These are phyloP conservation scores for Coregonus sp. DNA, from an alignment of 2,797 vertebrate species.

Conservation along the genomic window DNA sequence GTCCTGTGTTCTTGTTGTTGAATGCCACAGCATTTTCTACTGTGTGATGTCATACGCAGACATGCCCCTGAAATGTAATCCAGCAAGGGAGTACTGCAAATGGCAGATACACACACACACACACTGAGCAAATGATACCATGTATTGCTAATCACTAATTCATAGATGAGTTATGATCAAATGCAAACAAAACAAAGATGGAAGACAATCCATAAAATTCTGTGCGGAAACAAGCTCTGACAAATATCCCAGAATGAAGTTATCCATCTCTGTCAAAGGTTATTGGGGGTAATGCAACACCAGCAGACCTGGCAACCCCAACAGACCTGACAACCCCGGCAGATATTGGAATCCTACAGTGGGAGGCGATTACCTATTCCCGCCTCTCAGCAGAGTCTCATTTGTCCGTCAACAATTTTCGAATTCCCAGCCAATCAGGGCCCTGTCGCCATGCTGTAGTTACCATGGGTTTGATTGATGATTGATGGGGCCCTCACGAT, in stretches of 20 bases:
- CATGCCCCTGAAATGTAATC: slow-evolving; percentile 20
- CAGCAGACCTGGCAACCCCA: background rate
- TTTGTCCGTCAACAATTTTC: slow-evolving; percentile 14
- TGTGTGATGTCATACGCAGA: slow-evolving; percentile 27
- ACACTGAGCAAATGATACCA: background rate
- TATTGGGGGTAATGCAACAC: background rate
- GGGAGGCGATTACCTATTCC: background rate
- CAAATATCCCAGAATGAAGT: background rate
- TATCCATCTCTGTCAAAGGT: background rate
- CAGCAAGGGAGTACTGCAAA: background rate
- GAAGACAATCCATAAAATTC: background rate
- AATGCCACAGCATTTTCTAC: slow-evolving; percentile 21
- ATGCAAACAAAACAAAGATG: background rate
- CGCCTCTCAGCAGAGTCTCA: slow-evolving; percentile 1
- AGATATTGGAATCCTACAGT: background rate
- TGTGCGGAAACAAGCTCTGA: background rate
- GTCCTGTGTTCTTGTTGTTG: background rate
- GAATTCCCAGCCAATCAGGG: slow-evolving; percentile 8
- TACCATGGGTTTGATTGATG: slow-evolving; percentile 5
- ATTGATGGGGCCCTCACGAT: background rate
- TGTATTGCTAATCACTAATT: background rate
- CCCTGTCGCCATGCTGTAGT: background rate
- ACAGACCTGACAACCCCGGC: background rate
- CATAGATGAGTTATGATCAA: background rate
- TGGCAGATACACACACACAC: background rate